A percentile compares a stretch with the other conserved stretches of the same genome.
phyloP scores from a whole-genome alignment of 2,113 vertebrate genomes.

The Orientallactaga bullata region DNA sequence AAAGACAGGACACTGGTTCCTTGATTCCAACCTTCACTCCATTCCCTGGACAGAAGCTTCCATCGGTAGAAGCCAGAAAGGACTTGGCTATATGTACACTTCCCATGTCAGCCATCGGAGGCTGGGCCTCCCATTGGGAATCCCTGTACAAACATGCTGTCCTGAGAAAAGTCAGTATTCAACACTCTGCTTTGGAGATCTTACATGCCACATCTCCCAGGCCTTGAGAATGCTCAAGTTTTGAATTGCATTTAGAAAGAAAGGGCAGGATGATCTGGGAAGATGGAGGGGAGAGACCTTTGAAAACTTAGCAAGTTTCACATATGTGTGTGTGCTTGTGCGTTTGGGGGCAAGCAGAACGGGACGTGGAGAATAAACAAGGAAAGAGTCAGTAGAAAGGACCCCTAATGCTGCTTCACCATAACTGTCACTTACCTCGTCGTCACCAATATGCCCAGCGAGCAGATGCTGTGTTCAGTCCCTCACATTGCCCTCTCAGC shows the following conservation, averaged over 20 bases:
- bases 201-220: background rate
- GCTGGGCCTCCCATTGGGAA: background rate
- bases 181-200: background rate
- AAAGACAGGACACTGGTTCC: background rate
- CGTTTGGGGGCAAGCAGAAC: background rate
- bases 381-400: fast-evolving
- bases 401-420: background rate
- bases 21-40: background rate
- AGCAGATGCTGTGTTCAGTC: background rate
- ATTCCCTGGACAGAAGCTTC: background rate
- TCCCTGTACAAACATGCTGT: background rate
- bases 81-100: background rate
- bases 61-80: background rate
- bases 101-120: background rate
- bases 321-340: background rate
- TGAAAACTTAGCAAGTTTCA: background rate
- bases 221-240: background rate
- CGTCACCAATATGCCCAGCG: background rate
- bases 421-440: background rate
- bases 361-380: background rate
- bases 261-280: background rate
- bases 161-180: background rate
- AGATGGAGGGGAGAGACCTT: background rate
- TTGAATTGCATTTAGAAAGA: background rate
- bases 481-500: background rate